Base-by-base conservation (phyloP, 2,888 invertebrate genomes). In the Cephalotes varians region DNA sequence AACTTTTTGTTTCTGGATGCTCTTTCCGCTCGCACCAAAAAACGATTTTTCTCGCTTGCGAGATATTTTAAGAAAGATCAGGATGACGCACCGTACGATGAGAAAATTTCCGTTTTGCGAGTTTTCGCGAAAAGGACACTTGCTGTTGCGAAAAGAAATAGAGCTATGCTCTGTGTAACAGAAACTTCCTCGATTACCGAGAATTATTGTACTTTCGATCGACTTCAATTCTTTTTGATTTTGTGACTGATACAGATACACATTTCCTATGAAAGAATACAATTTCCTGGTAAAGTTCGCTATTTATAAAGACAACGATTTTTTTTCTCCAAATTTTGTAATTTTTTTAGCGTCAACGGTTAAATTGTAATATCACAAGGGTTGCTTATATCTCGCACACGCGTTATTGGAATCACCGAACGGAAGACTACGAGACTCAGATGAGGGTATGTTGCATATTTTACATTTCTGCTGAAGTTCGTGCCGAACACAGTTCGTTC, bases 401-500 rank as follows among this genome's bases (percentile, higher is more conserved):
- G 51, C 34, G 12, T 37, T 49, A 51, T 25, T 49, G 34, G 37
- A 54, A 21, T 54, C 54, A 37, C 54, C 37, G 54, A 40, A 25
- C 44, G 31, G 15, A 54, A 12, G n/a, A 56, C n/a, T 47, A 60
- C 58, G 58, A 44, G 60, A 44, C 44, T 37, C 40, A 54, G 71
- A 51, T 69, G 62, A 76, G 83, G 74, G 83, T 86, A 88, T 83
- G 89, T 91, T 93, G 93, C 93, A 94, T 94, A 93, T 94, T 93
- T 93, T 92, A 92, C 91, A 94, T 94, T n/a, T 94, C 93, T 91
- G 91, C 90, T 90, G 93, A 91, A 90, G 91, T 90, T 92, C 91
- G 89, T 89, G 90, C 90, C 90, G 89, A 90, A 90, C 90, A 86
- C 90, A 87, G 91, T 90, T 89, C 90, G 89, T 88, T 87, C 85